Conservation (phyloP, 2,797 vertebrate genomes). For the Acanthurus leucopareius region DNA sequence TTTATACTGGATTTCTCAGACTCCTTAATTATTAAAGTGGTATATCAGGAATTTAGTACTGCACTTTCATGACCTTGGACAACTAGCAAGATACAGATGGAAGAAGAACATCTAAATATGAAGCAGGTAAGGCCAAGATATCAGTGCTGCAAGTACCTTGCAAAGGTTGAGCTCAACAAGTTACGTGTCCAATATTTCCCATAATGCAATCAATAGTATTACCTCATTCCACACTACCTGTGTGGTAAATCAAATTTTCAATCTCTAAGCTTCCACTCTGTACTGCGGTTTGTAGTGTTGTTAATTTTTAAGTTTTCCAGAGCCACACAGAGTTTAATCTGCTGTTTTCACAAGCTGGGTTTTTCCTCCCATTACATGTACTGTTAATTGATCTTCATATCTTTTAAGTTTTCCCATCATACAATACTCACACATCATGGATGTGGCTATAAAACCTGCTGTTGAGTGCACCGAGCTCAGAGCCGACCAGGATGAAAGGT, state of each 20-base stretch:
- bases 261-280: not conserved
- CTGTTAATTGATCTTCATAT: not conserved
- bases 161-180: not conserved
- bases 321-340: not conserved
- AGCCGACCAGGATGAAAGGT: slow-evolving; percentile 87
- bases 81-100: not conserved
- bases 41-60: not conserved
- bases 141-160: not conserved
- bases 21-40: not conserved
- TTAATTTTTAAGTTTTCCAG: too few species aligned
- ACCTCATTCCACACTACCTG: not conserved
- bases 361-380: not conserved
- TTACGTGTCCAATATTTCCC: not conserved
- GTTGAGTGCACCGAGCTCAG: slow-evolving; percentile 87
- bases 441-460: slow-evolving; percentile 88
- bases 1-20: not conserved
- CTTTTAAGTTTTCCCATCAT: not conserved
- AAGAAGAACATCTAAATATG: not conserved
- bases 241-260: not conserved
- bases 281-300: not conserved
- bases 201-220: not conserved
- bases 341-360: not conserved
- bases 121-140: not conserved
- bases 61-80: not conserved
- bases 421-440: slow-evolving; percentile 83